Base-by-base conservation (phyloP, 2,888 invertebrate genomes). In the Drosophila suboccidentalis region DNA sequence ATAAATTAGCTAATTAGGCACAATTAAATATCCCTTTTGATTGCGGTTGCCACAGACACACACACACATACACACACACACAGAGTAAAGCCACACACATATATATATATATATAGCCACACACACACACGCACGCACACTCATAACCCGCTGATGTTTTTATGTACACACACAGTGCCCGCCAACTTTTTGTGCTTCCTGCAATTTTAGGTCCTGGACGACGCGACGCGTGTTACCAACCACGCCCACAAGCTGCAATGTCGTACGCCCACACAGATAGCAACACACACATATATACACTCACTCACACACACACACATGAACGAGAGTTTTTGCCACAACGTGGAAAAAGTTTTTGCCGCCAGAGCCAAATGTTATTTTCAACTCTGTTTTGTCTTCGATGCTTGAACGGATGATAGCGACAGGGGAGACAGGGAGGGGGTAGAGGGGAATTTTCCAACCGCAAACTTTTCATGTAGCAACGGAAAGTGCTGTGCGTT, bases 1-100 rank as follows among this genome's bases (percentile, higher is more conserved):
- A 88, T 85, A 88, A 85, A 88, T 85, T 88, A 88, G 88, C 88
- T 85, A 85, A 85, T 85, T 85, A 85, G 84, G 83, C 83, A 75
- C 84, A 88, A 85, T 85, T 85, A 86, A 85, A 85, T 85, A 85
- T 85, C 88, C 84, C 84, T 88, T 85, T 85, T 85, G 84, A 85
- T 88, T 85, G 84, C 75, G 84, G 88, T 77, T 86, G 65, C 78
- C 69, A 39, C 75, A 65, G 68, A 55, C 65, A 60, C 53, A 49
- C 54, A 26, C 46, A 17, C 59, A 47, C 58, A n/a, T n/a, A 47
- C 46, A 43, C 19, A 38, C 38, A 47, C 46, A 43, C 17, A 38
- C n/a, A 38, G 5, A n/a, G 5, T 8, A n/a, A n/a, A 38, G 0
- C 3, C 26, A 57, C 54, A 38, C 55, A 22, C 0, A 13, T 34